Evolutionary conservation across 2,113 vertebrate species (phyloP), one percentile per base, ranked within the genome.

Genomic region (Apus apus): DNA sequence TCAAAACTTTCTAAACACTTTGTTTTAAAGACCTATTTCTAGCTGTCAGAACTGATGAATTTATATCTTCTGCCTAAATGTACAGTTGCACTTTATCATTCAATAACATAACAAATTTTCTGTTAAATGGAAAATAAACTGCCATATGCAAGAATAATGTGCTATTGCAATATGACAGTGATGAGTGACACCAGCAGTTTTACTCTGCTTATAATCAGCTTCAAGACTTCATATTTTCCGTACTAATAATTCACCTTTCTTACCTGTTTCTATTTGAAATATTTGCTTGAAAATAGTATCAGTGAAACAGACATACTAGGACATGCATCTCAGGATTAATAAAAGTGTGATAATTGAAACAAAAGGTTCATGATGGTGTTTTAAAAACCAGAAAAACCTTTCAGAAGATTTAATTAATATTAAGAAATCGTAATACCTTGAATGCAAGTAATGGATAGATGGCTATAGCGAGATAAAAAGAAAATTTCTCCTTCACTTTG

Each of bases 371-470:
- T 22, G 38, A 9, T 70, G 27, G 17, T 72, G 15, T 67, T 90
- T 70, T 43, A 76, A 90, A 90, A 93, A 82, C 32, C 15, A 96
- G 38, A 1, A 85, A 90, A 82, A 36, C 27, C 9, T 84, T 95
- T 87, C 82, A 93, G 77, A 88, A 95, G 74, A 80, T 27, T 76
- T 90, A 97, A 95, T 93, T 84, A 94, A 95, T 95, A 95, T 75
- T 73, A 94, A 70, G 75, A 95, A 97, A 73, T 90, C 30, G 53
- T 92, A 93, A 70, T 70, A 84, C 36, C 27, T 87, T 97, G 95
- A 93, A 72, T 70, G 77, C 73, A 36, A 95, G 16, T 65, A 97
- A 91, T 71, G 40, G 26, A 72, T 72, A 93, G 81, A 85, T 48
- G 46, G 58, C 48, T 74, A 94, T 9, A 93, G 67, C 14, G 95